Evolutionary conservation across 2,797 vertebrate genomes (phyloP), one percentile per base, ranked within the genome.

Genomic region (Lerista edwardsae): DNA sequence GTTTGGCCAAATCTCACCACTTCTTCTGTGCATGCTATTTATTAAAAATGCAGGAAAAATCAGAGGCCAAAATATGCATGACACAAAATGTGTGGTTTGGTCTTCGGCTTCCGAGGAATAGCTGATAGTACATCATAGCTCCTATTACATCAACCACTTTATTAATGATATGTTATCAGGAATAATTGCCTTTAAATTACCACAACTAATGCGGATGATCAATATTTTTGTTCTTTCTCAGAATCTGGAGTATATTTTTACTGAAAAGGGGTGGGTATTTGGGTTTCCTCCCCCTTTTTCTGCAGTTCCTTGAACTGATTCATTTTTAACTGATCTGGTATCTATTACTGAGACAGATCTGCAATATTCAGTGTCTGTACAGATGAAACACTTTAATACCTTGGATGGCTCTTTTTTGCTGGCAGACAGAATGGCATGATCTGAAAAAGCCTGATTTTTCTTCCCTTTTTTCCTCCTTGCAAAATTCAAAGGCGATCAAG

Each of bases 361-460:
- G 96, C 95, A 96, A 96, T 97, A 97, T 96, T 97, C 95, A 78
- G 84, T 93, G 97, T 97, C 97, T 93, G 95, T 97, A 96, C 95
- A 97, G 96, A 97, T 96, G 96, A 97, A 94, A 96, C 95, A 88
- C 90, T 94, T 94, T 95, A 96, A 96, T 96, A 96, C 95, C 95
- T 96, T 95, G 94, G 94, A 95, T 95, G 96, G 95, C 93, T 96
- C 83, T 1, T 96, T 96, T 90, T 96, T 97, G 96, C 97, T 97
- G 97, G 97, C 96, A 97, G 96, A 92, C 94, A 91, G 86, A 95
- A 91, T 93, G 92, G 92, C 89, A 93, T 88, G 87, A 93, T 95
- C 92, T 92, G 84, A 89, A 89, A 55, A 96, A 95, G 93, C 93
- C 77, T 80, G 57, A 55, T n/a, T 75, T 79, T 78, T 95, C 92